These are phyloP conservation scores for Poeciliopsis prolifica DNA, from an alignment of 2,113 vertebrate species.

Conservation along the genomic window DNA sequence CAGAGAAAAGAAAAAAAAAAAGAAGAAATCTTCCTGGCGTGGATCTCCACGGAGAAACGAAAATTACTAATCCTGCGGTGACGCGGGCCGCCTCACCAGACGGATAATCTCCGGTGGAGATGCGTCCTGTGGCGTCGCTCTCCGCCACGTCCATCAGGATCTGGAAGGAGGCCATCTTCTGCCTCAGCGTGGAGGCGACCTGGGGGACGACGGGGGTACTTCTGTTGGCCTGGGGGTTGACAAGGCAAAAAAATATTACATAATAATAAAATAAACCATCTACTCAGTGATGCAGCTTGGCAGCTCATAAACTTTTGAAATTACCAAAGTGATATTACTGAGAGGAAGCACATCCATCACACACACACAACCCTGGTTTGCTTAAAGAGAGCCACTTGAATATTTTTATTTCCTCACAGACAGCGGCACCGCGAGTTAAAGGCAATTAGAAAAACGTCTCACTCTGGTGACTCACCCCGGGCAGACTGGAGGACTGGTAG, in stretches of 20 bases:
- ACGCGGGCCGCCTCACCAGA: conserved; percentile 69
- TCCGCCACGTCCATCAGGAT: conserved; percentile 75
- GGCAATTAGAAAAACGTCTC: background rate
- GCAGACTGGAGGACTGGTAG: background rate
- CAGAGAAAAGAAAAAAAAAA: no score
- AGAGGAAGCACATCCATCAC: conserved; percentile 36
- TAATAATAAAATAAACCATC: conserved; percentile 26
- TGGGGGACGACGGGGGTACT: conserved; percentile 63
- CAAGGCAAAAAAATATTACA: conserved; percentile 28
- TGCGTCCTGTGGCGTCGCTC: conserved; percentile 59
- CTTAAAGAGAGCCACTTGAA: conserved; percentile 5
- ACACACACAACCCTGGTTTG: background rate
- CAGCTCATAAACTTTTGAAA: conserved; percentile 43
- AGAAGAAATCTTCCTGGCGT: conserved; percentile 44
- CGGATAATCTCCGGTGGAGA: conserved; percentile 67
- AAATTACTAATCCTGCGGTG: conserved; percentile 60
- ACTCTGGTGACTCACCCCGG: conserved; percentile 18
- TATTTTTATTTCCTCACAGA: background rate
- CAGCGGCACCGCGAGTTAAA: background rate
- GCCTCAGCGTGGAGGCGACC: conserved; percentile 72
- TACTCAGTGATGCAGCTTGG: conserved; percentile 43
- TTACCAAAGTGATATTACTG: conserved; percentile 28
- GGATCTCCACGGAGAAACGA: conserved; percentile 42
- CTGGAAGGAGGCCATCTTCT: conserved; percentile 82
- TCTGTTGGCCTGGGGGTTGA: conserved; percentile 60